Conservation (phyloP, 2,888 invertebrate genomes). For the Allolobophora icterica region DNA sequence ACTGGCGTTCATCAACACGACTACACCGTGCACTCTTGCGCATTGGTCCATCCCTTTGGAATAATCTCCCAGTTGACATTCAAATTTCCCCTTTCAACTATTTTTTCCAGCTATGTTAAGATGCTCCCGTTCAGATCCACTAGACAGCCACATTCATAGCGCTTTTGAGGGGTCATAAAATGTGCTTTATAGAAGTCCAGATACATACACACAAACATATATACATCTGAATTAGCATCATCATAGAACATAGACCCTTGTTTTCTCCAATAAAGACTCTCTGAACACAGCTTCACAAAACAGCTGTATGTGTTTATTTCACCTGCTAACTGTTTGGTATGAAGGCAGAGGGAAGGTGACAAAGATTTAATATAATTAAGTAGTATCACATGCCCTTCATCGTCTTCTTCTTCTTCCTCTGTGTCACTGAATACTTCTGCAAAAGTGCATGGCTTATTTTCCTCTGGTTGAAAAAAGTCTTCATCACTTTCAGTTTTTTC, state of each 20-base stretch:
- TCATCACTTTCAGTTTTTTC: slow-evolving; percentile 51
- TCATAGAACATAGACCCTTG: background rate
- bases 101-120: too few species aligned
- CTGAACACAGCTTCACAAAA: background rate
- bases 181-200: too few species aligned
- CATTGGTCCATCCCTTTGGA: too few species aligned
- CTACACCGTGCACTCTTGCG: too few species aligned
- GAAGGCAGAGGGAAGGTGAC: background rate
- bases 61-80: too few species aligned
- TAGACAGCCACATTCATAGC: too few species aligned
- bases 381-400: slow-evolving; percentile 36
- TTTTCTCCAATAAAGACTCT: background rate
- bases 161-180: too few species aligned
- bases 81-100: too few species aligned
- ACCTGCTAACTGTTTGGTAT: background rate
- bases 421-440: slow-evolving; percentile 63
- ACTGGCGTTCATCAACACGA: too few species aligned
- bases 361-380: background rate
- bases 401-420: slow-evolving; percentile 61
- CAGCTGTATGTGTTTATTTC: background rate
- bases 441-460: slow-evolving; percentile 55
- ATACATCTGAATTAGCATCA: background rate
- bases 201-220: too few species aligned
- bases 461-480: slow-evolving; percentile 54
- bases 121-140: too few species aligned